Conservation (phyloP, 2,888 invertebrate species). For the Piscicola geometra region DNA sequence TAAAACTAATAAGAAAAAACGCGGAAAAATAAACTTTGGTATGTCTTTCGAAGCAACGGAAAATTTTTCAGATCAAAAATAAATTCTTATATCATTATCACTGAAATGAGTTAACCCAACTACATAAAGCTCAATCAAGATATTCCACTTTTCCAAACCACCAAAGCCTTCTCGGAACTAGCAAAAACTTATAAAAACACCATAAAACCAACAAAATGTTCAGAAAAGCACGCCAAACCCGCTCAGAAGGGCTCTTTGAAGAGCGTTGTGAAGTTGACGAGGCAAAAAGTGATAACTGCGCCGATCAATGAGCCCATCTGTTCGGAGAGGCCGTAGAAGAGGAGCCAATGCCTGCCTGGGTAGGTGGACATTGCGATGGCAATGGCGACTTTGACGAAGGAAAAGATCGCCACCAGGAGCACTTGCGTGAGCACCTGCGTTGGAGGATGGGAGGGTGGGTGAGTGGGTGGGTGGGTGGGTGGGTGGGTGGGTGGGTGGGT, state of each 20-base stretch:
- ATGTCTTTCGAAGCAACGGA: too few species aligned
- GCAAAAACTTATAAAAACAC: too few species aligned
- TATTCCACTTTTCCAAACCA: too few species aligned
- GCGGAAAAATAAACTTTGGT: too few species aligned
- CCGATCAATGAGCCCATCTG: constrained; percentile 75
- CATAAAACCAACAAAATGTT: too few species aligned
- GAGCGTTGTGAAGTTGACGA: constrained; percentile 63
- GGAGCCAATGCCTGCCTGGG: constrained; percentile 61
- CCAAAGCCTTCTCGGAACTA: too few species aligned
- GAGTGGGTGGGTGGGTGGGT: neutral
- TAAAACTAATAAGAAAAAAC: too few species aligned
- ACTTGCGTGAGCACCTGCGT: neutral
- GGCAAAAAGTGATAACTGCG: constrained; percentile 66
- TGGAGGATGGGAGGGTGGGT: neutral
- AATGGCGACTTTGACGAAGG: constrained; percentile 59
- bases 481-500: neutral
- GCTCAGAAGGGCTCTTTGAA: constrained; percentile 13
- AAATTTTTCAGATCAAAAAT: too few species aligned
- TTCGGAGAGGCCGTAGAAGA: constrained; percentile 70
- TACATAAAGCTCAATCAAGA: too few species aligned
- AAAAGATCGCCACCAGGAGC: constrained; percentile 10
- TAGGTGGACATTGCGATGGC: constrained; percentile 66
- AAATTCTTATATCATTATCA: too few species aligned
- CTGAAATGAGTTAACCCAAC: too few species aligned
- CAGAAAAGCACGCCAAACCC: too few species aligned